These are phyloP conservation scores for Thinocorus orbignyianus DNA, from an alignment of 2,113 vertebrate species.

Conservation along the genomic window DNA sequence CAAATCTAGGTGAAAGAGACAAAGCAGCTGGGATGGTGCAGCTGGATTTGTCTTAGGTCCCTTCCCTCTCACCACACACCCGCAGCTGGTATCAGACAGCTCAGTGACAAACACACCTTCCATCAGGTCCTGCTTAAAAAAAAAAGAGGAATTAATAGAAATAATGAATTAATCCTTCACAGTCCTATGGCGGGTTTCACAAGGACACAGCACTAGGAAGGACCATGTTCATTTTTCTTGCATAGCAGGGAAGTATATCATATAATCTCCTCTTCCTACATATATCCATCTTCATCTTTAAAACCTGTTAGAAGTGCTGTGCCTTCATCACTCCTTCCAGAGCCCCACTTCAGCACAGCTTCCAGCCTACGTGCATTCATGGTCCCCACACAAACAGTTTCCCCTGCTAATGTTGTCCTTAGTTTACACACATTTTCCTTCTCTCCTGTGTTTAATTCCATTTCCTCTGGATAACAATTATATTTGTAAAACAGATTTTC, in stretches of 20 bases:
- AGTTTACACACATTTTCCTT: not conserved
- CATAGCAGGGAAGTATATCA: not conserved
- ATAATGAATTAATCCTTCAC: constrained; percentile 8
- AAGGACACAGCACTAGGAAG: not conserved
- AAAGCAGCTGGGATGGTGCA: not conserved
- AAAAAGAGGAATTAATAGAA: not conserved
- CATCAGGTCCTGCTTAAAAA: not conserved
- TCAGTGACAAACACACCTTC: not conserved
- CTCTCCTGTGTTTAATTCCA: not conserved
- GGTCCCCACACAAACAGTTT: not conserved
- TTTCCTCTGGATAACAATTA: not conserved
- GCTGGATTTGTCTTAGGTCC: not conserved
- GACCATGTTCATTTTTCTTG: not conserved
- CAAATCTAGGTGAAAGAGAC: not conserved
- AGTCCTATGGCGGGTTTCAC: not conserved
- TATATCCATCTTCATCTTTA: not conserved
- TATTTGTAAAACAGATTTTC: not conserved
- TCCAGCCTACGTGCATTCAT: not conserved
- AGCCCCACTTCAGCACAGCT: not conserved
- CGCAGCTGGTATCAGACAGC: not conserved
- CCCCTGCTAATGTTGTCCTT: not conserved
- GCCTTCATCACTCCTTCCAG: not conserved
- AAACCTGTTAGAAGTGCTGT: not conserved
- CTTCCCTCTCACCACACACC: not conserved
- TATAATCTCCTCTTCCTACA: not conserved